Conservation (phyloP, 2,113 vertebrate species). For the Todiramphus chloris region DNA sequence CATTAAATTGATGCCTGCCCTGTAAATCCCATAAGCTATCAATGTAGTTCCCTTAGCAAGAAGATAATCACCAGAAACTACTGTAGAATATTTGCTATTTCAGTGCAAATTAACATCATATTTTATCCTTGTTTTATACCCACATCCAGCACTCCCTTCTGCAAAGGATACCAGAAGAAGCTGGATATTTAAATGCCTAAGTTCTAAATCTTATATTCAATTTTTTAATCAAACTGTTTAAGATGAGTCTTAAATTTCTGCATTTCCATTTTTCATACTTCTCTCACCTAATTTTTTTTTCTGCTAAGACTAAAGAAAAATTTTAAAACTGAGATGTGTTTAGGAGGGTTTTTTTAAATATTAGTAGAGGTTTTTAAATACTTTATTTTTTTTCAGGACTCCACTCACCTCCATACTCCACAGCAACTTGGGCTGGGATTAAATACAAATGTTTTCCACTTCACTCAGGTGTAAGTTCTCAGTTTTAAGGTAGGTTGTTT, state of each 20-base stretch:
- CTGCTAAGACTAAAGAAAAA: neutral
- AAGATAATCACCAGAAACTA: constrained; percentile 52
- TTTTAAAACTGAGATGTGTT: neutral
- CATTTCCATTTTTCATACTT: neutral
- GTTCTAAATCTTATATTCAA: constrained; percentile 27
- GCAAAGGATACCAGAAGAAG: constrained; percentile 29
- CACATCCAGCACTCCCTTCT: neutral
- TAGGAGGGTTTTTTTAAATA: neutral
- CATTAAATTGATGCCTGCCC: constrained; percentile 54
- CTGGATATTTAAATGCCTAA: constrained; percentile 26
- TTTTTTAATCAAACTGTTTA: constrained; percentile 29
- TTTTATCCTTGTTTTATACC: constrained; percentile 45
- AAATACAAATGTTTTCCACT: neutral
- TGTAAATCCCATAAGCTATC: constrained; percentile 60
- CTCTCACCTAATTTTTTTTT: neutral
- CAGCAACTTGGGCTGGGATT: neutral
- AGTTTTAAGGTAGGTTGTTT: neutral
- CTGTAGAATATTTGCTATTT: constrained; percentile 52
- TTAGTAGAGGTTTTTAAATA: neutral
- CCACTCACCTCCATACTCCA: neutral
- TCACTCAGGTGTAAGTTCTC: neutral
- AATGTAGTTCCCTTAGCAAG: constrained; percentile 35
- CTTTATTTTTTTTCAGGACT: neutral
- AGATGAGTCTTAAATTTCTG: neutral
- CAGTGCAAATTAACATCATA: constrained; percentile 55